Evolutionary conservation across 2,888 invertebrate species (phyloP).

Genomic region (Steinernema carpocapsae): DNA sequence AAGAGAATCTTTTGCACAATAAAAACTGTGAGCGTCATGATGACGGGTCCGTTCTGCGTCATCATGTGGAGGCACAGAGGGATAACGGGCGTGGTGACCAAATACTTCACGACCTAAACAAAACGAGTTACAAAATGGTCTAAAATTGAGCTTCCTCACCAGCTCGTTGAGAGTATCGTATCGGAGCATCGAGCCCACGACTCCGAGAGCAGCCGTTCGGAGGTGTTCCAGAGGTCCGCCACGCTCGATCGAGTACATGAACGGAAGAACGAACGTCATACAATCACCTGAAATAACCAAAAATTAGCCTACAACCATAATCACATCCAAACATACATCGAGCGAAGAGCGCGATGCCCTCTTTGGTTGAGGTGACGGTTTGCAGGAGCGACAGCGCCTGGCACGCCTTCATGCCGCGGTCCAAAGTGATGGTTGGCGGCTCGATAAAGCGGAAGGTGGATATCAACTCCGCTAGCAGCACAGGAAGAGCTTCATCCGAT

Average conservation of each 20-base stretch:
- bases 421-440: neutral
- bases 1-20: neutral
- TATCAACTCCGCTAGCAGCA: neutral
- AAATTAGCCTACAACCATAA: neutral
- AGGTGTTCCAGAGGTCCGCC: neutral
- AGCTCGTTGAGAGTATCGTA: neutral
- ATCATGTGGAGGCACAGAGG: conserved; percentile 11
- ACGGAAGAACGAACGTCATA: neutral
- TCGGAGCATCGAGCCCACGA: neutral
- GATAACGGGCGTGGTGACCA: neutral
- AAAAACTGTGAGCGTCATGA: neutral
- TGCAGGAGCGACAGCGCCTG: neutral
- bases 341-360: neutral
- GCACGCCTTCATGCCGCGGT: neutral
- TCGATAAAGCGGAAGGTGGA: neutral
- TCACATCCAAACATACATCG: neutral
- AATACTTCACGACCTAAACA: neutral
- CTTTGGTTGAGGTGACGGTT: neutral
- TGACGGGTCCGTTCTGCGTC: neutral
- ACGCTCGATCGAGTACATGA: neutral
- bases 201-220: neutral
- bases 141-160: neutral
- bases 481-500: neutral
- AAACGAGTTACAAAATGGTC: neutral
- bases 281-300: neutral